Evolutionary conservation across 2,888 invertebrate species (phyloP), one percentile per base, ranked within the genome.

Genomic region (Neoascia interrupta): DNA sequence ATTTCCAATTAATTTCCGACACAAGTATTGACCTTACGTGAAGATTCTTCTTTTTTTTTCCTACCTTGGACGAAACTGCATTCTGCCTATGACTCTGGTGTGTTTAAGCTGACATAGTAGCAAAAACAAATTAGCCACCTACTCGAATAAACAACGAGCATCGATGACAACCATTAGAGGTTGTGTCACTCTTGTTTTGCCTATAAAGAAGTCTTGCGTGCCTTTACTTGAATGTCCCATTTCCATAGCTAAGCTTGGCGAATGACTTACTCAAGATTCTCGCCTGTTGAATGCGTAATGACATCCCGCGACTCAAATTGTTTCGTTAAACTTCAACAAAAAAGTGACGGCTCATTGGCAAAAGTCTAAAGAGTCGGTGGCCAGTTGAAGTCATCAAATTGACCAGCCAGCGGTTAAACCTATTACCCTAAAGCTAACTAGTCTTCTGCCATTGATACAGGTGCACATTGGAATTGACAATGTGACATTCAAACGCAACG

Each of bases 151-250:
- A 18, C 37, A 23, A 51, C 34, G 15, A 53, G 39, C 58, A 75
- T 51, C 43, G 26, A 69, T 51, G 58, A 58, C 63, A 53, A 51
- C 56, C 26, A 70, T 76, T 58, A 58, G 63, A 58, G 43, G 58
- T 76, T 76, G 58, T 70, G 70, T 64, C 70, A 76, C 41, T 45
- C 23, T 13, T 66, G 13, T 36, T 28, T 21, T 16, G n/a, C 43
- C 36, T 41, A 2, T 31, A 45, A 28, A 21, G 56, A 56, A 18
- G 23, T 39, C 68, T 45, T 68, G 49, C 41, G 47, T 69, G 43
- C 53, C 15, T 60, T 60, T 75, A n/a, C n/a, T n/a, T n/a, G n/a
- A n/a, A n/a, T n/a, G 76, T 70, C 72, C 76, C 72, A 76, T 72
- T 64, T 76, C 60, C 58, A 64, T 64, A 53, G 43, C 15, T 60